phyloP scores from a whole-genome alignment of 2,888 invertebrate species.

The Gerris lacustris region DNA sequence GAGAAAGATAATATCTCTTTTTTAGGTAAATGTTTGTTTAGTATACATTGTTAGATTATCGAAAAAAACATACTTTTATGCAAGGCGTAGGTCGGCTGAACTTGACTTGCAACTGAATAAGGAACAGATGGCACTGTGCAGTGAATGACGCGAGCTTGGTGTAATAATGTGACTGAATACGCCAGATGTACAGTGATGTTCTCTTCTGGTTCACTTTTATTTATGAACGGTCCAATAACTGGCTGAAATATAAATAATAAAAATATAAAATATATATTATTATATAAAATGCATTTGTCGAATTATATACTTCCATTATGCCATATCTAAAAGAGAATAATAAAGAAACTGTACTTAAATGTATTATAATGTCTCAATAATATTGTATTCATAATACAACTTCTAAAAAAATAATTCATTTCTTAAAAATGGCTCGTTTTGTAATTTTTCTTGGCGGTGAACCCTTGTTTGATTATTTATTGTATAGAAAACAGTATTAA shows the following conservation, averaged over 20 bases:
- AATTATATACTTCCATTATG: no score
- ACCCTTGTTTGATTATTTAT: no score
- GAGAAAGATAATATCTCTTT: conserved; percentile 1
- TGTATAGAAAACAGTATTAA: no score
- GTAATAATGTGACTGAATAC: conserved; percentile 68
- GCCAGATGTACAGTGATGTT: conserved; percentile 63
- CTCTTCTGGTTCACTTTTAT: conserved; percentile 36
- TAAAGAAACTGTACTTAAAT: no score
- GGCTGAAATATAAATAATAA: conserved; percentile 38
- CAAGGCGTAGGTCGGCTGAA: conserved; percentile 64
- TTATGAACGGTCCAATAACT: conserved; percentile 45
- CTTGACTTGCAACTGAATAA: conserved; percentile 61
- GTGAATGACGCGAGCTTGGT: conserved; percentile 72
- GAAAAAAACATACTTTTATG: conserved; percentile 45
- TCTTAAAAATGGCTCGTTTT: no score
- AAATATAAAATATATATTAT: conserved; percentile 5
- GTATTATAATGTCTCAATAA: no score
- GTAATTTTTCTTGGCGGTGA: no score
- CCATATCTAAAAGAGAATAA: no score
- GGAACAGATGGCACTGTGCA: conserved; percentile 69
- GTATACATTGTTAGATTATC: neutral
- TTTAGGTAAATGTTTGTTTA: neutral
- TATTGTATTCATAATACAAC: no score
- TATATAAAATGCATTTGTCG: neutral
- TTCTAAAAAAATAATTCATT: no score